A percentile compares a stretch with the other conserved stretches of the same genome.
These are phyloP conservation scores for Malthinus seriepunctatus DNA, from an alignment of 2,888 invertebrate genomes.

Conservation along the genomic window DNA sequence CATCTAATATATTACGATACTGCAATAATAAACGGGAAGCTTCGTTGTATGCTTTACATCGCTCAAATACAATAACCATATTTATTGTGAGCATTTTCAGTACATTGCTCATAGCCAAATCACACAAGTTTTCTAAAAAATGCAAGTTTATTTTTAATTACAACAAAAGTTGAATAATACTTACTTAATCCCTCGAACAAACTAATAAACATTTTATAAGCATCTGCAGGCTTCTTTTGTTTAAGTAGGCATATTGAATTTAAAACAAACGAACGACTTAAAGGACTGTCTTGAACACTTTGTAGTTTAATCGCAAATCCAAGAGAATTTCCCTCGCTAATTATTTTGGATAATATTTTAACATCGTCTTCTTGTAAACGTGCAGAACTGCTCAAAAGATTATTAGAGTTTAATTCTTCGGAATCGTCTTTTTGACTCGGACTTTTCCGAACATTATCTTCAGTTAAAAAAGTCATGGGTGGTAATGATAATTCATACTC, in stretches of 20 bases:
- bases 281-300: not conserved
- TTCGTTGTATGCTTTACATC: not conserved
- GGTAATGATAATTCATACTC: too few species aligned
- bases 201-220: not conserved
- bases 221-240: not conserved
- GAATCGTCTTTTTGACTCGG: not conserved
- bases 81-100: not conserved
- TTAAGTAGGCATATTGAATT: conserved; percentile 2
- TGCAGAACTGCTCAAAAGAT: not conserved
- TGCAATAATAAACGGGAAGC: not conserved
- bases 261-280: not conserved
- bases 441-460: too few species aligned
- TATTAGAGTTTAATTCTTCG: not conserved
- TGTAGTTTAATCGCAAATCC: not conserved
- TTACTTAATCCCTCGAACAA: not conserved
- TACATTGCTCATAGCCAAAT: not conserved
- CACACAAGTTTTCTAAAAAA: not conserved
- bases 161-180: not conserved
- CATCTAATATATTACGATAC: not conserved
- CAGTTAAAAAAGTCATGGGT: too few species aligned
- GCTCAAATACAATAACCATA: not conserved
- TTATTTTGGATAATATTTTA: not conserved
- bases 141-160: not conserved
- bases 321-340: not conserved
- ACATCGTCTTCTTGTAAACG: not conserved